A percentile compares a stretch with the other conserved stretches of the same genome.
Conservation (phyloP, 2,797 vertebrate genomes). For the Caiman crocodilus region DNA sequence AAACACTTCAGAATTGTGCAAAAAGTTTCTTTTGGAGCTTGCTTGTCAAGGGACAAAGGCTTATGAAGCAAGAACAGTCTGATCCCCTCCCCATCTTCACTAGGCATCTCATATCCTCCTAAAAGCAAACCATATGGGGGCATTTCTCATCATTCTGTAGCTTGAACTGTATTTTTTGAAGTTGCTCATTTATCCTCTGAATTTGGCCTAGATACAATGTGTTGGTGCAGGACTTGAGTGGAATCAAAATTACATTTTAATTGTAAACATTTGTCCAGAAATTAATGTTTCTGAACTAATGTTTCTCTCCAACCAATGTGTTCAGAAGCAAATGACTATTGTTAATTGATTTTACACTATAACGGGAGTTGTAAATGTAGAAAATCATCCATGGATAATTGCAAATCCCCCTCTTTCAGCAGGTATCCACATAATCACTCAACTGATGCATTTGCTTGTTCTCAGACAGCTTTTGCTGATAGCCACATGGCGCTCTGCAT, state of each 20-base stretch:
- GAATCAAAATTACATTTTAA: constrained; percentile 69
- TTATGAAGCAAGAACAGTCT: neutral
- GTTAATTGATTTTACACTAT: constrained; percentile 38
- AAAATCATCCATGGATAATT: constrained; percentile 11
- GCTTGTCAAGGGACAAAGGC: neutral
- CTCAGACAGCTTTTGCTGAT: neutral
- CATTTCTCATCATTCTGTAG: fast-evolving
- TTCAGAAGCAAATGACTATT: constrained; percentile 54
- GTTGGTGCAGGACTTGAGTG: neutral
- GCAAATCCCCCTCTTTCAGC: constrained; percentile 37
- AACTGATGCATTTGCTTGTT: neutral
- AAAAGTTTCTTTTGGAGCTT: neutral
- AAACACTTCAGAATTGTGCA: neutral
- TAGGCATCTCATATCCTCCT: fast-evolving
- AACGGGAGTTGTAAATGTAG: neutral
- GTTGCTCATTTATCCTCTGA: neutral
- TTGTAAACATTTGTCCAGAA: constrained; percentile 76
- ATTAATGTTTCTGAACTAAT: constrained; percentile 78
- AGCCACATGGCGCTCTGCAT: neutral
- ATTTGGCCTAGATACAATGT: neutral
- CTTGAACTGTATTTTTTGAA: neutral
- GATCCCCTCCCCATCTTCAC: neutral
- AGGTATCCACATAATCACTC: constrained; percentile 7
- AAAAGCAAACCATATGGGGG: fast-evolving
- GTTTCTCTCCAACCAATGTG: constrained; percentile 39